A percentile compares a stretch with the other conserved stretches of the same genome.
phyloP scores from a whole-genome alignment of 2,113 vertebrate species.

The Ictalurus furcatus region DNA sequence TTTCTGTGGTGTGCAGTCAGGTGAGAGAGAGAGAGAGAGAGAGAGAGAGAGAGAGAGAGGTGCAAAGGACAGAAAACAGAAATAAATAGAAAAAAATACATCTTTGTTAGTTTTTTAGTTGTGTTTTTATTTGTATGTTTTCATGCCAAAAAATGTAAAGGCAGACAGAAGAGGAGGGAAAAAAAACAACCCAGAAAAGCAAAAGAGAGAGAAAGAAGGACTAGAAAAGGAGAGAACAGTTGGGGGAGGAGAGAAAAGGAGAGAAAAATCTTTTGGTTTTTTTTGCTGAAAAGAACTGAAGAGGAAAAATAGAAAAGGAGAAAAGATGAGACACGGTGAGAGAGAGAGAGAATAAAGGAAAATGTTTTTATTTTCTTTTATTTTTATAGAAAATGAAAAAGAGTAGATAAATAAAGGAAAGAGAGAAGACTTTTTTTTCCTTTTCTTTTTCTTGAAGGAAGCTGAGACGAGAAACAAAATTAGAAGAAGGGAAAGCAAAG shows the following conservation, averaged over 20 bases:
- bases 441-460: neutral
- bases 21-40: neutral
- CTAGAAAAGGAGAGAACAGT: neutral
- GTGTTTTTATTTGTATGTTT: neutral
- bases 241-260: no score
- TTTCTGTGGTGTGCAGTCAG: conserved; percentile 55
- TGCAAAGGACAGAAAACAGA: neutral
- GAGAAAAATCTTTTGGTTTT: neutral
- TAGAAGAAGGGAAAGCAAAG: neutral
- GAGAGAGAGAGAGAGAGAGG: neutral
- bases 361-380: neutral
- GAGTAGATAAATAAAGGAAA: neutral
- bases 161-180: neutral
- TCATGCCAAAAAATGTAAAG: neutral
- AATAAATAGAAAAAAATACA: neutral
- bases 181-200: no score
- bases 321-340: neutral
- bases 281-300: neutral
- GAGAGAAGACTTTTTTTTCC: neutral
- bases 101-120: neutral
- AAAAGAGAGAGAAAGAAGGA: neutral
- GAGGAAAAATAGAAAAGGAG: neutral
- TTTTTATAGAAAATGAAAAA: neutral
- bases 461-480: neutral
- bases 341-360: neutral